Evolutionary conservation across 2,113 vertebrate genomes (phyloP).

Genomic region (Ciconia stormi): DNA sequence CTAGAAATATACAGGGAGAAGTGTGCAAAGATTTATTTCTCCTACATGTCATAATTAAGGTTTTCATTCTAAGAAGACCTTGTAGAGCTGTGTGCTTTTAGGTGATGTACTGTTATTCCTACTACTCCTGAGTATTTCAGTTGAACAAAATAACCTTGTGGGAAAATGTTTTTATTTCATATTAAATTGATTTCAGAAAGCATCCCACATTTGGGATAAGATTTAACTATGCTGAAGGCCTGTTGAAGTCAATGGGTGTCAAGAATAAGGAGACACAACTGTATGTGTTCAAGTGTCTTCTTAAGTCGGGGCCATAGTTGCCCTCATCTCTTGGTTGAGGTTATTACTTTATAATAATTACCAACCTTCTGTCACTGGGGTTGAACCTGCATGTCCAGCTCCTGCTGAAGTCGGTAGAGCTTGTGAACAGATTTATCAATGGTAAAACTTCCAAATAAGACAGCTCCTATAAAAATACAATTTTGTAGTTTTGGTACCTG

Average conservation of each 20-base stretch:
- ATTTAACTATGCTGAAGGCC: neutral
- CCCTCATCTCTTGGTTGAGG: neutral
- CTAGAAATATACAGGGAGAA: neutral
- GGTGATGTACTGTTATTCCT: neutral
- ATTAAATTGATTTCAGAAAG: slow-evolving; percentile 21
- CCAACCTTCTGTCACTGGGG: neutral
- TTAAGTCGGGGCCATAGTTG: neutral
- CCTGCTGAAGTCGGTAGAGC: neutral
- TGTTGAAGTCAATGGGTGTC: neutral
- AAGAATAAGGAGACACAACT: neutral
- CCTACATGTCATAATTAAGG: neutral
- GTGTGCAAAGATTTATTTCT: neutral
- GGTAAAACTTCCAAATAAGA: neutral
- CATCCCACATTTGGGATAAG: neutral
- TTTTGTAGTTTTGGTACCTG: neutral
- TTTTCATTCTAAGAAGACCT: neutral
- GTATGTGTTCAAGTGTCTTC: neutral
- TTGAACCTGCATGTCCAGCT: neutral
- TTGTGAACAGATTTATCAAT: neutral
- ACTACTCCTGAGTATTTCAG: neutral
- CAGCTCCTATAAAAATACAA: neutral
- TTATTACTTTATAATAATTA: neutral
- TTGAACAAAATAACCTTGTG: neutral
- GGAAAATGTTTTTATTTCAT: neutral
- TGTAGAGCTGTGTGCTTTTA: neutral